Evolutionary conservation across 1,140 invertebrate genomes (phyloP).

Genomic region (Aphelinus atriplicis): DNA sequence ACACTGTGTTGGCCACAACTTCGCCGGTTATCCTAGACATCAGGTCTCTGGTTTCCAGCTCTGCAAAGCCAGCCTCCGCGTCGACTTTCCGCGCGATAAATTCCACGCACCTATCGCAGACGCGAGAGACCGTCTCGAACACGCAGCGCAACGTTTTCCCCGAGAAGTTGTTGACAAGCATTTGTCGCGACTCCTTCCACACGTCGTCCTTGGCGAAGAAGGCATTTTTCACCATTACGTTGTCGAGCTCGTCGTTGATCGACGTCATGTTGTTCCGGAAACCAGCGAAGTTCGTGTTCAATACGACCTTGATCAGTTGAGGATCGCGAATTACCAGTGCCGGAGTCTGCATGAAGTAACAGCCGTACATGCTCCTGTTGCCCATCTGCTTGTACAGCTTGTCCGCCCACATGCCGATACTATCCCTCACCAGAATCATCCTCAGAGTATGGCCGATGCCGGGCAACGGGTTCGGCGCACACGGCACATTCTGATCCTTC

Average conservation of each 20-base stretch:
- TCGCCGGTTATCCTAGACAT: slow-evolving; percentile 48
- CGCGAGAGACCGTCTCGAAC: slow-evolving; percentile 3
- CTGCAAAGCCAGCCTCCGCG: slow-evolving; percentile 10
- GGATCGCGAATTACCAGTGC: slow-evolving; percentile 54
- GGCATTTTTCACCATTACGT: slow-evolving; percentile 45
- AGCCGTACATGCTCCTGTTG: slow-evolving; percentile 51
- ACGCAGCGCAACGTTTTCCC: slow-evolving; percentile 43
- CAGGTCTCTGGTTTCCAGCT: slow-evolving; percentile 50
- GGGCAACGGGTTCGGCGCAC: slow-evolving; percentile 44
- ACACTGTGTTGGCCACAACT: slow-evolving; percentile 32
- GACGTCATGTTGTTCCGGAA: slow-evolving; percentile 39
- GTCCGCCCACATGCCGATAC: slow-evolving; percentile 8
- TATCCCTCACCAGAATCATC: slow-evolving; percentile 34
- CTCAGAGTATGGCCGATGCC: slow-evolving; percentile 39
- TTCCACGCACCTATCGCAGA: slow-evolving; percentile 35
- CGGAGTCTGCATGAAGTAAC: slow-evolving; percentile 50
- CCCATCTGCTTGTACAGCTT: slow-evolving; percentile 38
- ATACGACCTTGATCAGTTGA: slow-evolving; percentile 53
- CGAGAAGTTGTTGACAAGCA: slow-evolving; percentile 41
- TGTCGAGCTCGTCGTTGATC: slow-evolving; percentile 43
- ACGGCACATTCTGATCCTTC: slow-evolving; percentile 58
- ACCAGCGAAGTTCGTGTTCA: slow-evolving; percentile 53
- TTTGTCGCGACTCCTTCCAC: slow-evolving; percentile 42
- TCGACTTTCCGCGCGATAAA: slow-evolving; percentile 42
- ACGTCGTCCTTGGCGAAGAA: slow-evolving; percentile 48